A percentile compares a stretch with the other conserved stretches of the same genome.
These are phyloP conservation scores for Halichoeres trimaculatus DNA, from an alignment of 2,113 vertebrate genomes.

Conservation along the genomic window DNA sequence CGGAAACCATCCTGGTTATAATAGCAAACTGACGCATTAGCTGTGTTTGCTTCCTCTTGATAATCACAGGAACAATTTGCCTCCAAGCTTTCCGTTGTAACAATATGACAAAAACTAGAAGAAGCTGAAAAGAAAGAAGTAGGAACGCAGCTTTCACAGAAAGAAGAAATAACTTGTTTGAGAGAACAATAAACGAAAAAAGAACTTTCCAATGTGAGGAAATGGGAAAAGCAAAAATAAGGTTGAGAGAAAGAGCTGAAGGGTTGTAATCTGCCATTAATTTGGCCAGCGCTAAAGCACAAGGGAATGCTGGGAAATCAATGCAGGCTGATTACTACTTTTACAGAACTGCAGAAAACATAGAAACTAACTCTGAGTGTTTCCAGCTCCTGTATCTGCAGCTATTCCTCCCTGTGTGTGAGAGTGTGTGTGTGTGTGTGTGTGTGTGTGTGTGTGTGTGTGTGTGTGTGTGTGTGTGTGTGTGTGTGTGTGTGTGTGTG, in stretches of 20 bases:
- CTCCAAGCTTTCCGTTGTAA: neutral
- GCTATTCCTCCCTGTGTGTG: conserved; percentile 43
- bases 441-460: no score
- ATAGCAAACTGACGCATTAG: neutral
- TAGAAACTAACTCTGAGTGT: conserved; percentile 32
- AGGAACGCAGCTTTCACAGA: conserved; percentile 2
- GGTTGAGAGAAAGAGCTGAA: conserved; percentile 37
- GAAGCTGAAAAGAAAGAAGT: neutral
- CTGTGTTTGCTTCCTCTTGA: no score
- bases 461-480: no score
- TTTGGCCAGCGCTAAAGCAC: conserved; percentile 67
- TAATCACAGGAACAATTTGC: neutral
- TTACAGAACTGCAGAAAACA: conserved; percentile 71
- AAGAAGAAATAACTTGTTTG: neutral
- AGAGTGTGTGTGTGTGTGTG: no score
- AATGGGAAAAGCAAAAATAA: conserved; percentile 32
- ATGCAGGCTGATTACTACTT: conserved; percentile 75
- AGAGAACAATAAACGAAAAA: conserved; percentile 6
- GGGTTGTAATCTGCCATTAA: conserved; percentile 70
- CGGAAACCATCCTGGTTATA: neutral
- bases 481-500: no score
- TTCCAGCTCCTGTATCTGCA: conserved; percentile 40
- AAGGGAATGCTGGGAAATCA: conserved; percentile 74
- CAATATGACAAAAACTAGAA: neutral
- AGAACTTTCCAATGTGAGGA: conserved; percentile 21